Evolutionary conservation across 2,888 invertebrate species (phyloP).

Genomic region (Amphipyra berbera): DNA sequence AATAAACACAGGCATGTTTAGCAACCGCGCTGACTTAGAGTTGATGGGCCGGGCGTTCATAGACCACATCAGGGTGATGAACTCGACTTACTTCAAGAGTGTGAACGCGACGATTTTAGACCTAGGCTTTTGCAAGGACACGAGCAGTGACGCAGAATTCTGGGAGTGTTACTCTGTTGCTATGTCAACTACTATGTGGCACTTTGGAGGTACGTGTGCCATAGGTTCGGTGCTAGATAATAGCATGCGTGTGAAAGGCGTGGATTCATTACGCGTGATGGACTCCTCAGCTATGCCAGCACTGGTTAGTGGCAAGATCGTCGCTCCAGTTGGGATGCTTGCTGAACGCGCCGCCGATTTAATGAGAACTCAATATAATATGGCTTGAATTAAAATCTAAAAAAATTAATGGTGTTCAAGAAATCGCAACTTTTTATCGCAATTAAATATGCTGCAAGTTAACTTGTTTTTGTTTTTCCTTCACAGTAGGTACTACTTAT

Average conservation of each 20-base stretch:
- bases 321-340: conserved; percentile 11
- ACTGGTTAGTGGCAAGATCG: conserved; percentile 56
- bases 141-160: conserved; percentile 17
- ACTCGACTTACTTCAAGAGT: conserved; percentile 57
- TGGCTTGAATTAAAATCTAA: neutral
- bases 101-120: conserved; percentile 57
- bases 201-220: conserved; percentile 92
- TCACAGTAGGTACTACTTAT: no score
- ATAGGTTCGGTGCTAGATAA: conserved; percentile 93
- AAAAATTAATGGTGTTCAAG: no score
- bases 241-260: conserved; percentile 73
- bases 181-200: conserved; percentile 91
- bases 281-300: conserved; percentile 80
- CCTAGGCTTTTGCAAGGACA: conserved; percentile 50
- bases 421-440: neutral
- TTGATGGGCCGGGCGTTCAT: conserved; percentile 51
- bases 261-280: conserved; percentile 52
- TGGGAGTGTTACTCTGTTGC: conserved; percentile 56
- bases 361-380: conserved; percentile 2
- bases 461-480: no score
- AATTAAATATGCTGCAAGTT: no score
- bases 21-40: conserved; percentile 53
- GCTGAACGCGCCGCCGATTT: conserved; percentile 22
- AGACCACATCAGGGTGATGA: conserved; percentile 57
- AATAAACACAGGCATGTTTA: conserved; percentile 15